A percentile compares a stretch with the other conserved stretches of the same genome.
Conservation (phyloP, 2,888 invertebrate species). For the Ctenicera cuprea region DNA sequence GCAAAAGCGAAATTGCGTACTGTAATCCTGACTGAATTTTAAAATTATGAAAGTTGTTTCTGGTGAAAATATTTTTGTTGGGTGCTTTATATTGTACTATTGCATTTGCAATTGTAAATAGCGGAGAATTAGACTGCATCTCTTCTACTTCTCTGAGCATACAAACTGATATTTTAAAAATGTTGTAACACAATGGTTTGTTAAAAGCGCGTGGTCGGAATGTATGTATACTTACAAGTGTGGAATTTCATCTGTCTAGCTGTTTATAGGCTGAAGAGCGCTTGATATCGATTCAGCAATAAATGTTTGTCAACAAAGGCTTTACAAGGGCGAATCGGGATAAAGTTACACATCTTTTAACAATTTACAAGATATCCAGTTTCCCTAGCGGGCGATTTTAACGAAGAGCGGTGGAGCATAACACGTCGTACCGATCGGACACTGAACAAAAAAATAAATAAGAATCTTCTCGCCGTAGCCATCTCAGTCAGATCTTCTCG, state of each 20-base stretch:
- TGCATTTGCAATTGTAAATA: no score
- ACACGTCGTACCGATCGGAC: constrained; percentile 19
- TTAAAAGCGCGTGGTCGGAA: constrained; percentile 32
- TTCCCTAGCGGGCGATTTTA: constrained; percentile 38
- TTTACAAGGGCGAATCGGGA: constrained; percentile 39
- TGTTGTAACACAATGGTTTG: background rate
- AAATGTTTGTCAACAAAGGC: constrained; percentile 47
- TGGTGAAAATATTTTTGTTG: no score
- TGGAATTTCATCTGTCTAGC: constrained; percentile 43
- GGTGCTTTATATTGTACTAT: no score
- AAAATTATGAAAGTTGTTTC: no score
- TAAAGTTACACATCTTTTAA: constrained; percentile 45
- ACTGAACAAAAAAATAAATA: constrained; percentile 27
- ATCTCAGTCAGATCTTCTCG: constrained; percentile 45
- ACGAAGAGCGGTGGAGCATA: constrained; percentile 27
- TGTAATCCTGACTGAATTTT: no score
- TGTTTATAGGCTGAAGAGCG: constrained; percentile 43
- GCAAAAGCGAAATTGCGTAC: no score
- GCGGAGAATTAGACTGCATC: background rate
- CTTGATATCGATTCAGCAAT: constrained; percentile 45
- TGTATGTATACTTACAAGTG: constrained; percentile 15
- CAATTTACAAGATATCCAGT: constrained; percentile 50
- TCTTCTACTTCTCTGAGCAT: constrained; percentile 1
- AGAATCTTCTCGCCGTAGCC: constrained; percentile 37
- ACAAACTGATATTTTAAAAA: constrained; percentile 10